phyloP scores from a whole-genome alignment of 1,140 invertebrate species.

The Chelonus insularis region DNA sequence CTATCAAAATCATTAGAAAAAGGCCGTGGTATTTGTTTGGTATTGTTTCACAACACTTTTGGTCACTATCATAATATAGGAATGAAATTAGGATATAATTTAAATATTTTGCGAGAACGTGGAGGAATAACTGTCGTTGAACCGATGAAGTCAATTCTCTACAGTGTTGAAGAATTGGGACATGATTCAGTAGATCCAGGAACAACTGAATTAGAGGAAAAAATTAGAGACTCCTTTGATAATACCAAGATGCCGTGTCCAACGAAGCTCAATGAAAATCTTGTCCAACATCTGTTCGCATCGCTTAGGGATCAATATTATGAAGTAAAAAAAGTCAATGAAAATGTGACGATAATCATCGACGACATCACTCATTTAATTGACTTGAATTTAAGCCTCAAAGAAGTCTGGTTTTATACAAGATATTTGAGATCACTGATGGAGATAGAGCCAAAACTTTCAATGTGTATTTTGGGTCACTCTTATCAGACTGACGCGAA shows the following conservation, averaged over 20 bases:
- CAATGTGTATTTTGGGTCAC: conserved; percentile 61
- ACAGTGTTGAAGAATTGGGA: conserved; percentile 46
- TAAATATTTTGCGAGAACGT: conserved; percentile 62
- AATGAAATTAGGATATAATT: conserved; percentile 73
- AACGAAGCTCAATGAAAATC: conserved; percentile 41
- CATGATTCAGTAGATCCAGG: conserved; percentile 43
- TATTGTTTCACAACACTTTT: conserved; percentile 71
- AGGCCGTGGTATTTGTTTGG: conserved; percentile 63
- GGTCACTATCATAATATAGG: conserved; percentile 73
- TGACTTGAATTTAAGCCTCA: conserved; percentile 63
- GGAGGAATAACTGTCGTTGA: conserved; percentile 63
- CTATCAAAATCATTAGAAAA: conserved; percentile 64
- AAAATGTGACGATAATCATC: conserved; percentile 63
- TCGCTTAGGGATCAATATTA: conserved; percentile 41
- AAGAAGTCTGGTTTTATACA: conserved; percentile 62
- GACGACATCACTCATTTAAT: conserved; percentile 73
- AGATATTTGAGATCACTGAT: conserved; percentile 56
- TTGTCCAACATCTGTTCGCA: conserved; percentile 51
- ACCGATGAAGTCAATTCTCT: conserved; percentile 60
- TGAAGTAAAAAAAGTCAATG: conserved; percentile 38
- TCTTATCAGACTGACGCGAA: conserved; percentile 61
- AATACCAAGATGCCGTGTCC: conserved; percentile 37
- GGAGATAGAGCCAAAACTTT: conserved; percentile 46
- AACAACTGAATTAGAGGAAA: conserved; percentile 40
- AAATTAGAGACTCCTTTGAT: conserved; percentile 34